A percentile compares a stretch with the other conserved stretches of the same genome.
Evolutionary conservation across 1,140 invertebrate species (phyloP).

Genomic region (Antheraea mylitta): DNA sequence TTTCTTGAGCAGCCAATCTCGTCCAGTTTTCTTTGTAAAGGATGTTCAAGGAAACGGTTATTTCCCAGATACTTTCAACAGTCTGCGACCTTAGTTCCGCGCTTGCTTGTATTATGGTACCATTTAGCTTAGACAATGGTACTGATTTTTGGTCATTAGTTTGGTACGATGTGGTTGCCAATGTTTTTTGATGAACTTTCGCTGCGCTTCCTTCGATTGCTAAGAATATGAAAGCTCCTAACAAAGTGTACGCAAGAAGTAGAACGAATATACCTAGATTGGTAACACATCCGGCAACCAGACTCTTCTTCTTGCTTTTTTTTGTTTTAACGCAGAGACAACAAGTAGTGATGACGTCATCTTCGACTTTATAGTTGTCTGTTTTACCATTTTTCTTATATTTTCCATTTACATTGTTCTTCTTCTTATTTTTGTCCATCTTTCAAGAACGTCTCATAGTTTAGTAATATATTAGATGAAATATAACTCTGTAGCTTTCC

Average conservation of each 20-base stretch:
- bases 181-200: conserved; percentile 81
- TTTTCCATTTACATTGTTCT: conserved; percentile 63
- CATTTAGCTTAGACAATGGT: conserved; percentile 54
- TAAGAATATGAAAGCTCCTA: conserved; percentile 94
- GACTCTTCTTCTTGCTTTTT: conserved; percentile 82
- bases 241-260: conserved; percentile 92
- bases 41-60: conserved; percentile 95
- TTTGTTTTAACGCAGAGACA: conserved; percentile 85
- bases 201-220: conserved; percentile 90
- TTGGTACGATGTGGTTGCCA: conserved; percentile 81
- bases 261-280: conserved; percentile 93
- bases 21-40: conserved; percentile 98
- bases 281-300: conserved; percentile 87
- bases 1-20: conserved; percentile 89
- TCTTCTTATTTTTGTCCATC: conserved; percentile 73
- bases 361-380: conserved; percentile 49
- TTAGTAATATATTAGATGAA: conserved; percentile 10
- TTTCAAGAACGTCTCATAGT: conserved; percentile 36
- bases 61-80: conserved; percentile 95
- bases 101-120: conserved; percentile 63
- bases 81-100: conserved; percentile 82
- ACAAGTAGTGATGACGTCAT: conserved; percentile 68
- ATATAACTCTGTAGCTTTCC: not conserved
- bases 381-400: conserved; percentile 67
- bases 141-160: conserved; percentile 67